phyloP scores from a whole-genome alignment of 2,888 invertebrate genomes.

The Trimorus sp. region DNA sequence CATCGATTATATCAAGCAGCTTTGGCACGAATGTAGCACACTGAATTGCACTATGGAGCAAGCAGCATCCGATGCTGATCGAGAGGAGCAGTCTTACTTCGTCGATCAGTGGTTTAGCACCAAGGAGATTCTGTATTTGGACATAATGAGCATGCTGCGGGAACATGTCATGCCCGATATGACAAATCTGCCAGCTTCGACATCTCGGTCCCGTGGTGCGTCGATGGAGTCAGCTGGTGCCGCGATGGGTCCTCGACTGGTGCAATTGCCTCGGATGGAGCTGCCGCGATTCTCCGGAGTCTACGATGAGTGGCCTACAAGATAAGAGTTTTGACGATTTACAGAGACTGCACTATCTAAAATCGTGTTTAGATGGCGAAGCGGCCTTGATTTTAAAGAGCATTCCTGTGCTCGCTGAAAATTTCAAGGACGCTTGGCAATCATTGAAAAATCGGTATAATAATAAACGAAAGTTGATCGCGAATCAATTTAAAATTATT shows the following conservation, averaged over 20 bases:
- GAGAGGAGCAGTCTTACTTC: not conserved
- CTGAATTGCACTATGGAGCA: not conserved
- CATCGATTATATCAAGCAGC: not conserved
- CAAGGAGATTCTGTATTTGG: slow-evolving; percentile 6
- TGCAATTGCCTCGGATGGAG: too few species aligned
- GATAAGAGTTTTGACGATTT: slow-evolving; percentile 21
- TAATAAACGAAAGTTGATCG: not conserved
- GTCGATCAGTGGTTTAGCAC: not conserved
- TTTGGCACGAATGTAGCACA: not conserved
- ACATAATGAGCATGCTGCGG: not conserved
- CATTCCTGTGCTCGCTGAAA: slow-evolving; percentile 2
- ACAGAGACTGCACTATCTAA: slow-evolving; percentile 15
- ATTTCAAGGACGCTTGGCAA: slow-evolving; percentile 16
- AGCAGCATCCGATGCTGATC: not conserved
- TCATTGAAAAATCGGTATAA: not conserved
- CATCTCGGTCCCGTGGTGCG: not conserved
- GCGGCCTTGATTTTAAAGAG: slow-evolving; percentile 5
- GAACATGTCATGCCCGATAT: not conserved
- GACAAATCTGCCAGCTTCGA: too few species aligned
- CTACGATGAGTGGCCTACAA: slow-evolving; percentile 20
- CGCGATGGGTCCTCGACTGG: too few species aligned
- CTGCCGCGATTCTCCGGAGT: slow-evolving; percentile 12
- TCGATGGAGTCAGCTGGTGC: too few species aligned
- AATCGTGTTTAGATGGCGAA: slow-evolving; percentile 10
- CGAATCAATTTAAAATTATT: not conserved